Percentiles rank a stretch among this genome's conserved stretches.
Evolutionary conservation across 2,888 invertebrate species (phyloP).

Genomic region (Xylocampa areola): DNA sequence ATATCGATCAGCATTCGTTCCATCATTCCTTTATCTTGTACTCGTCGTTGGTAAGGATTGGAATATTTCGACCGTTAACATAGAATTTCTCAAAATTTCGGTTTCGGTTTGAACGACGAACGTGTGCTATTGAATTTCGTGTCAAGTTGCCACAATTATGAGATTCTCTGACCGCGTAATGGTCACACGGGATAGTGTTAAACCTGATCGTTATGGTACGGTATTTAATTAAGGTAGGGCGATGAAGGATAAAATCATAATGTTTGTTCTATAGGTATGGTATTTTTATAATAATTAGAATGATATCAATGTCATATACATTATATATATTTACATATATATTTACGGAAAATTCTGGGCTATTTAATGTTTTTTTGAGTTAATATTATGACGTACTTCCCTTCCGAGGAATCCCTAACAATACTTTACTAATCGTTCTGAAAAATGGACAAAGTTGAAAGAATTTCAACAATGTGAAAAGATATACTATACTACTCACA

Average conservation of each 20-base stretch:
- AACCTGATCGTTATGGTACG: constrained; percentile 25
- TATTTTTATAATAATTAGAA: no score
- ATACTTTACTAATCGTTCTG: no score
- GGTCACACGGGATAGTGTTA: constrained; percentile 39
- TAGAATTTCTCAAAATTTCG: constrained; percentile 52
- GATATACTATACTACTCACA: neutral
- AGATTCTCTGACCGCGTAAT: constrained; percentile 41
- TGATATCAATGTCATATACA: no score
- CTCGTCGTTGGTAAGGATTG: constrained; percentile 49
- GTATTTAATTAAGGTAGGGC: constrained; percentile 18
- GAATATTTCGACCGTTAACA: constrained; percentile 65
- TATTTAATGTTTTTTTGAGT: no score
- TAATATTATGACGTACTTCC: no score
- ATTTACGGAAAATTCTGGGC: no score
- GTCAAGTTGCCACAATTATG: constrained; percentile 42
- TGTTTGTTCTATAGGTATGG: no score
- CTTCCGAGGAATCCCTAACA: no score
- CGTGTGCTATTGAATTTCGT: constrained; percentile 39
- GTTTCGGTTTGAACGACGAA: constrained; percentile 43
- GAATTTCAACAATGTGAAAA: neutral
- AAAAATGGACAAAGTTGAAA: no score
- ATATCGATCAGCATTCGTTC: constrained; percentile 83
- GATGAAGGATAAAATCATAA: neutral
- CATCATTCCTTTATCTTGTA: constrained; percentile 78
- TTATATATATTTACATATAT: no score